A percentile compares a stretch with the other conserved stretches of the same genome.
Evolutionary conservation across 1,140 invertebrate genomes (phyloP).

Genomic region (Anagrus nilaparvatae): DNA sequence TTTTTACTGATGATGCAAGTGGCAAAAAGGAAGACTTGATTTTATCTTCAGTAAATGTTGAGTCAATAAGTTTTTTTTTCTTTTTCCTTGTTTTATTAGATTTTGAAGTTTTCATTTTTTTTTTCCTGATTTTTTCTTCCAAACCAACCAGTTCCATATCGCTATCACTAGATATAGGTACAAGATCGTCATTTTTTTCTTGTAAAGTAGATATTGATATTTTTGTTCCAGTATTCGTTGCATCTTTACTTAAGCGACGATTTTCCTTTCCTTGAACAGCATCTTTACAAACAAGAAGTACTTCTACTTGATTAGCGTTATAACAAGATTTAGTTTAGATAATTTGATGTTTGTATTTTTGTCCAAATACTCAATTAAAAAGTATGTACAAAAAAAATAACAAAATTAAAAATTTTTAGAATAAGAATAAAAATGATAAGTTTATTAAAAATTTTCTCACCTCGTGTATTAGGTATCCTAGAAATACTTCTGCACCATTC

Average conservation of each 20-base stretch:
- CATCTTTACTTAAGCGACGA: slow-evolving; percentile 27
- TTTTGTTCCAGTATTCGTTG: slow-evolving; percentile 13
- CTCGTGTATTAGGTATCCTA: too few relatives aligned
- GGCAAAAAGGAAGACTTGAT: too few relatives aligned
- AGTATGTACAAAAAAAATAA: slow-evolving; percentile 11
- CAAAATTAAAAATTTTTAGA: background rate
- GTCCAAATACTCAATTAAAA: slow-evolving; percentile 9
- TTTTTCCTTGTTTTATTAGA: slow-evolving; percentile 10
- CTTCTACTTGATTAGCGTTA: slow-evolving; percentile 24
- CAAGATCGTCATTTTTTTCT: slow-evolving; percentile 35
- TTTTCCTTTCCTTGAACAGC: slow-evolving; percentile 38
- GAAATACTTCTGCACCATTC: too few relatives aligned
- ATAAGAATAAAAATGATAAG: too few relatives aligned
- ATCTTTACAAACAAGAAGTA: slow-evolving; percentile 35
- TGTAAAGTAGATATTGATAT: slow-evolving; percentile 21
- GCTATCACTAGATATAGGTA: slow-evolving; percentile 38
- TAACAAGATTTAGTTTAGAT: background rate
- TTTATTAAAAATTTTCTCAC: too few relatives aligned
- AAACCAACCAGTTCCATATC: slow-evolving; percentile 37
- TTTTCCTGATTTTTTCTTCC: slow-evolving; percentile 27
- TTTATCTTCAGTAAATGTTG: too few relatives aligned
- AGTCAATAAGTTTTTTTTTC: too few relatives aligned
- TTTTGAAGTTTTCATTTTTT: slow-evolving; percentile 14
- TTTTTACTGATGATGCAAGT: too few relatives aligned
- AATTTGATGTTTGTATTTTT: background rate